Conservation (phyloP, 2,797 vertebrate species). For the Aphelocoma californica region DNA sequence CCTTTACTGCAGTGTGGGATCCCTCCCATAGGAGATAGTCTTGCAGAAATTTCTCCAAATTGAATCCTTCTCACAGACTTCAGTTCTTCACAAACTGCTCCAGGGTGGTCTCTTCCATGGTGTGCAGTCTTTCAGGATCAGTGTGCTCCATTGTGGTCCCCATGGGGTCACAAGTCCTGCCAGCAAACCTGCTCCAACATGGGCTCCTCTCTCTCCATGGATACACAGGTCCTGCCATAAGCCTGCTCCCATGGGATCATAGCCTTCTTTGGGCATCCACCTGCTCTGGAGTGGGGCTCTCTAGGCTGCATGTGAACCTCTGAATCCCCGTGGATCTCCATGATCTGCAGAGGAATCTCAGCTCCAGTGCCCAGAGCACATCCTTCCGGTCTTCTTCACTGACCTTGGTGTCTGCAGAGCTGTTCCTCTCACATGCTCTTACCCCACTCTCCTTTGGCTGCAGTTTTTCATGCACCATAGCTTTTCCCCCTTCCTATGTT, state of each 20-base stretch:
- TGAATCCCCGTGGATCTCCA: neutral
- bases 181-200: neutral
- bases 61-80: neutral
- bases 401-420: neutral
- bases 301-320: neutral
- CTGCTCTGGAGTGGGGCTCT: neutral
- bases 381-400: neutral
- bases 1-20: neutral
- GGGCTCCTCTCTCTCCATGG: neutral
- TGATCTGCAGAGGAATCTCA: neutral
- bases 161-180: neutral
- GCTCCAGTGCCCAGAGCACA: fast-evolving
- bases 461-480: fast-evolving
- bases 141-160: neutral
- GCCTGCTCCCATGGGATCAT: neutral
- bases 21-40: neutral
- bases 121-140: neutral
- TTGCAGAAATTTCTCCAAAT: neutral
- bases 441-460: fast-evolving
- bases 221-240: neutral
- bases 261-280: neutral
- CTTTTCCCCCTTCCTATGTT: neutral
- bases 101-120: neutral
- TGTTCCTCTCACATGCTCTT: neutral
- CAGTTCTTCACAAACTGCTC: neutral